phyloP scores from a whole-genome alignment of 2,113 vertebrate genomes.

The Fregata magnificens region DNA sequence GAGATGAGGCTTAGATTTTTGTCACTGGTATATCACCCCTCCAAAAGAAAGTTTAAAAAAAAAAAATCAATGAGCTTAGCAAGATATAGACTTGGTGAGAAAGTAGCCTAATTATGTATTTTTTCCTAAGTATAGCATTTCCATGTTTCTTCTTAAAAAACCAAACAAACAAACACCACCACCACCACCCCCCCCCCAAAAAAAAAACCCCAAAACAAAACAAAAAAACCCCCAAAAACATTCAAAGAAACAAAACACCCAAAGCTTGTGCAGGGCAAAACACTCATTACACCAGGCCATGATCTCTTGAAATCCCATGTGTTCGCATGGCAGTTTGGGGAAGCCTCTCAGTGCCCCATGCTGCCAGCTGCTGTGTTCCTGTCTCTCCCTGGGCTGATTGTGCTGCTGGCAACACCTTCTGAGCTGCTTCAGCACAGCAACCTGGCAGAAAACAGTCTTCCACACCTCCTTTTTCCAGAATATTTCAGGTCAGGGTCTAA shows the following conservation, averaged over 20 bases:
- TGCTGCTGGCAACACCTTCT: not conserved
- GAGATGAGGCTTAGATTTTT: not conserved
- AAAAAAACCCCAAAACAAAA: too few relatives aligned
- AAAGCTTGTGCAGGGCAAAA: not conserved
- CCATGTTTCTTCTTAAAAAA: not conserved
- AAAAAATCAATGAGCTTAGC: not conserved
- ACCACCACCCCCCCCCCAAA: too few relatives aligned
- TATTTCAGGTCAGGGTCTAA: not conserved
- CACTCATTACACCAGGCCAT: not conserved
- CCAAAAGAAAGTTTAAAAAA: not conserved
- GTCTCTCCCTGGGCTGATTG: not conserved
- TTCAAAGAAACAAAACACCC: not conserved
- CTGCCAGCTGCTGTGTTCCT: fast-evolving
- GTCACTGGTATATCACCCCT: not conserved
- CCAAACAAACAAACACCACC: too few relatives aligned
- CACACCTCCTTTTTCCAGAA: not conserved
- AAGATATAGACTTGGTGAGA: not conserved
- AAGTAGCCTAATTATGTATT: not conserved
- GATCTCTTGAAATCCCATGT: not conserved
- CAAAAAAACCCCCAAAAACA: too few relatives aligned
- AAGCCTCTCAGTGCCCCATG: fast-evolving
- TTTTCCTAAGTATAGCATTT: not conserved
- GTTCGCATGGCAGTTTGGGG: not conserved
- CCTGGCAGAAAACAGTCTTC: not conserved
- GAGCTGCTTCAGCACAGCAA: not conserved